Percentiles rank a stretch among this genome's conserved stretches.
Conservation (phyloP, 2,888 invertebrate genomes). For the Cryptus armator region DNA sequence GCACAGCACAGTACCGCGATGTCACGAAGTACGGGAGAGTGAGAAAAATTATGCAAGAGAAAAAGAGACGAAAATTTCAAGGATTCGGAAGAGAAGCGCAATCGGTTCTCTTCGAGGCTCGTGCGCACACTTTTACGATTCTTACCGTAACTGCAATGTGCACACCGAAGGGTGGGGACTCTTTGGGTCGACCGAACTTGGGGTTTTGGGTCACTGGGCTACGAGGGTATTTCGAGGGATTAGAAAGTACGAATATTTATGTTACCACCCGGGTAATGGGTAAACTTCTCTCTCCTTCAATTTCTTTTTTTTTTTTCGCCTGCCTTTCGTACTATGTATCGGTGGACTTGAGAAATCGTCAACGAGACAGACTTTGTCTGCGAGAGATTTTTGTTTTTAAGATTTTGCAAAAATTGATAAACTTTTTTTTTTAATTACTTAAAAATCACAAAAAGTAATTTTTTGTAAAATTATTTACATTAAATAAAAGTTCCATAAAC, state of each 20-base stretch:
- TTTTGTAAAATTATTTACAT: too few species aligned
- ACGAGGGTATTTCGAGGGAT: constrained; percentile 65
- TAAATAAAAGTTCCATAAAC: neutral
- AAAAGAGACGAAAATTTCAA: constrained; percentile 8
- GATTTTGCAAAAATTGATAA: neutral
- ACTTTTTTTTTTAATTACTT: too few species aligned
- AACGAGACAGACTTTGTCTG: neutral
- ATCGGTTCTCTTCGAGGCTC: constrained; percentile 52
- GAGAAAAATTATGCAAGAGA: constrained; percentile 5
- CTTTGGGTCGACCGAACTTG: constrained; percentile 69
- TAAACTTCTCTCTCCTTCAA: constrained; percentile 6
- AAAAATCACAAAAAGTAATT: too few species aligned
- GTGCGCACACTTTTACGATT: constrained; percentile 60
- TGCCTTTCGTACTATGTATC: constrained; percentile 13
- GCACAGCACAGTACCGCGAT: neutral
- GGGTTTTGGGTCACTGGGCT: constrained; percentile 79
- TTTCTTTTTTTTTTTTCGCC: constrained; percentile 10
- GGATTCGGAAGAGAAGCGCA: constrained; percentile 41
- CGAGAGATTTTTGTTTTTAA: neutral
- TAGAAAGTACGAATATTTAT: constrained; percentile 78
- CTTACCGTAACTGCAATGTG: constrained; percentile 39
- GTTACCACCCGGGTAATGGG: constrained; percentile 46
- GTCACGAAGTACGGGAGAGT: constrained; percentile 1
- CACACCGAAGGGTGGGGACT: constrained; percentile 52
- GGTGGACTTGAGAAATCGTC: neutral